Evolutionary conservation across 2,797 vertebrate genomes (phyloP), one percentile per base, ranked within the genome.

Genomic region (Spinus olivaceus): DNA sequence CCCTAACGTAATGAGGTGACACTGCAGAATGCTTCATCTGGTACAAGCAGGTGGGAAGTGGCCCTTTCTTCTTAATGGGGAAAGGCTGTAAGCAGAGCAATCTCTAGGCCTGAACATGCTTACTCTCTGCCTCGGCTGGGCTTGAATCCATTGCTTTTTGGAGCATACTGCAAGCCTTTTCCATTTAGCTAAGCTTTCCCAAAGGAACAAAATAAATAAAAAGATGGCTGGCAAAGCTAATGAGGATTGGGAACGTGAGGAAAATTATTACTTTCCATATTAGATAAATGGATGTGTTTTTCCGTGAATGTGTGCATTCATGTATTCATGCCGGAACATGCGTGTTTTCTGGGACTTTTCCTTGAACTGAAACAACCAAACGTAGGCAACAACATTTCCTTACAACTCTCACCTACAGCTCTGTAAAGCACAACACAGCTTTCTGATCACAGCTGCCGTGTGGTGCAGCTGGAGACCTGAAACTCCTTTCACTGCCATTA

Each of bases 231-330:
- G 46, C 6, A 54, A 64, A 81, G 49, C 44, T 64, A 81, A 79
- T 37, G 51, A 71, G 47, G 39, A 77, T 2, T 46, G 44, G 54
- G 33, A 94, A 67, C 5, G 15, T 41, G 16, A 57, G 24, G 19
- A 87, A 90, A 86, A 79, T 72, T 15, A 71, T 22, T 86, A 65
- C 39, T 70, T 81, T 86, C 53, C 50, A 44, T 44, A 50, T 64
- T 54, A 60, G 13, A 57, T 32, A 90, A 90, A 67, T 23, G 72
- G 81, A 71, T 8, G 18, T n/a, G 21, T 12, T 67, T 92, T 83
- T 69, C 71, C 50, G 17, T 42, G 41, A 42, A 81, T 76, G 30
- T 30, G 37, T 46, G 83, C 53, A 28, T 46, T 70, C 16, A 44
- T 0, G 0, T 32, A 49, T 8, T 63, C 30, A 28, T 42, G 54